phyloP scores from a whole-genome alignment of 2,113 vertebrate genomes.

The Protomyctophum bolini region DNA sequence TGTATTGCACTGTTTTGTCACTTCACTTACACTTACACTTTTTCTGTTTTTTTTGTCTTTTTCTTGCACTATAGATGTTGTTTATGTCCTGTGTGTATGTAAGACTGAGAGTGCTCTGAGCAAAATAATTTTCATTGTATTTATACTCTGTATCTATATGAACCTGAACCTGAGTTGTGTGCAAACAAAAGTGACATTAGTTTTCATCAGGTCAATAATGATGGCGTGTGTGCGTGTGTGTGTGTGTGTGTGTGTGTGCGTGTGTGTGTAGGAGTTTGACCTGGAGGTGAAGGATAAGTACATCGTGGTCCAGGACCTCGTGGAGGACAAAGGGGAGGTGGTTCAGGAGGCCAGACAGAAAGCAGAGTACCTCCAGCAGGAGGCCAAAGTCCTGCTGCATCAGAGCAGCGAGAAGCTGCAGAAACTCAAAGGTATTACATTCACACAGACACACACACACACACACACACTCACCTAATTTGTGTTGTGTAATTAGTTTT shows the following conservation, averaged over 20 bases:
- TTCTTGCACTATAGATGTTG: no score
- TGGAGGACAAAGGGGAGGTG: conserved; percentile 82
- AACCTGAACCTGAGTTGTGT: no score
- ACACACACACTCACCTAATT: conserved; percentile 8
- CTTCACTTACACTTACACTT: no score
- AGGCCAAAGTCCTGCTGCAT: conserved; percentile 87
- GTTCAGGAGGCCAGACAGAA: conserved; percentile 84
- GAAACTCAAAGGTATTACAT: conserved; percentile 83
- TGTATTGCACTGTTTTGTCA: no score
- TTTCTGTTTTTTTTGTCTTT: no score
- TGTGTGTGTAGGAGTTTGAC: conserved; percentile 80
- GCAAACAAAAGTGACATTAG: not conserved
- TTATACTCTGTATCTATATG: no score
- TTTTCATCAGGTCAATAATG: not conserved
- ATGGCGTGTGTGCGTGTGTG: not conserved
- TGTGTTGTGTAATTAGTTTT: no score
- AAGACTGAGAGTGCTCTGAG: no score
- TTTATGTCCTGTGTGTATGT: no score
- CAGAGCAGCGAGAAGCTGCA: conserved; percentile 88
- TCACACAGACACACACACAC: conserved; percentile 1
- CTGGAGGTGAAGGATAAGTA: conserved; percentile 82
- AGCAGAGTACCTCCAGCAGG: conserved; percentile 84
- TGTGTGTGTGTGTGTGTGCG: conserved; percentile 12
- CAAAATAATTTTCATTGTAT: no score
- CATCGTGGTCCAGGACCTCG: conserved; percentile 77